phyloP scores from a whole-genome alignment of 2,113 vertebrate genomes.

The Myotis brandtii region DNA sequence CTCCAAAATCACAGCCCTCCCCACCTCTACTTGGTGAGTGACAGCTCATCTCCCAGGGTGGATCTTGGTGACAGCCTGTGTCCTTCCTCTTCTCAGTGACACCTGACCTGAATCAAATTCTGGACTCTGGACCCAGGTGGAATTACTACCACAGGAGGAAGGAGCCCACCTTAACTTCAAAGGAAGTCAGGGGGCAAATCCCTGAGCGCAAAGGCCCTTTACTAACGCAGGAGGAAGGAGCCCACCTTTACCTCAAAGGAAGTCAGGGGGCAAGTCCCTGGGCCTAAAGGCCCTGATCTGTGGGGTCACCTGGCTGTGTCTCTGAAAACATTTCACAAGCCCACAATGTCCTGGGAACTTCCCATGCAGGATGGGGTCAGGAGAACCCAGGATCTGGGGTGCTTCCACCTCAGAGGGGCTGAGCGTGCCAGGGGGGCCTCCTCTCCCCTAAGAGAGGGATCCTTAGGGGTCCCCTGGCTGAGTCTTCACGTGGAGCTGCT shows the following conservation, averaged over 20 bases:
- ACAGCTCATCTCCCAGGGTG: neutral
- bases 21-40: neutral
- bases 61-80: neutral
- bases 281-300: neutral
- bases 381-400: neutral
- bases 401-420: neutral
- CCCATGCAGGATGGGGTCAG: fast-evolving
- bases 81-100: neutral
- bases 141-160: neutral
- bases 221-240: neutral
- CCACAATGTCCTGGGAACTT: neutral
- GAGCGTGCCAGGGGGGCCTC: neutral
- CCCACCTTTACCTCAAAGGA: neutral
- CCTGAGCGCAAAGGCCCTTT: neutral
- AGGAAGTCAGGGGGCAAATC: neutral
- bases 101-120: neutral
- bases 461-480: neutral
- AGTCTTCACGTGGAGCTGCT: neutral
- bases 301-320: neutral
- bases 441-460: neutral
- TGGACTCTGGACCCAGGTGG: too few relatives aligned
- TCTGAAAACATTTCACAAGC: neutral
- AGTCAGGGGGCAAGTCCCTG: neutral
- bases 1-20: neutral
- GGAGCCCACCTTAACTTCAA: neutral